Evolutionary conservation across 1,140 invertebrate genomes (phyloP).

Genomic region (Phenacoccus solenopsis): DNA sequence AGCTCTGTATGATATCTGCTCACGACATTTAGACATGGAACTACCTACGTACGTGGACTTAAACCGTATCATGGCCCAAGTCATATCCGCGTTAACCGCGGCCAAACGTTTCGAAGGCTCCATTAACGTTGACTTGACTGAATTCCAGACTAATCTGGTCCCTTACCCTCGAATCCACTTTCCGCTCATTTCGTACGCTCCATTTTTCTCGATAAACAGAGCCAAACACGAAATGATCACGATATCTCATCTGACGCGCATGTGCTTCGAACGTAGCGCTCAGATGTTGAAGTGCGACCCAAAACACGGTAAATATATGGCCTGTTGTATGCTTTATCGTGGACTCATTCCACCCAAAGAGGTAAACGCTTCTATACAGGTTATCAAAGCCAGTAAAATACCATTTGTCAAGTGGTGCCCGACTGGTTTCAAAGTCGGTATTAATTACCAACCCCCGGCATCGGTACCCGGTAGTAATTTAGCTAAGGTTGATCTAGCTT

Average conservation of each 20-base stretch:
- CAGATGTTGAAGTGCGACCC: conserved; percentile 46
- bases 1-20: conserved; percentile 52
- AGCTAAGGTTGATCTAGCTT: background rate
- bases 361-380: conserved; percentile 45
- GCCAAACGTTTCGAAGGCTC: conserved; percentile 47
- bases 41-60: conserved; percentile 46
- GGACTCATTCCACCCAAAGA: conserved; percentile 45
- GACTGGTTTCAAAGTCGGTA: conserved; percentile 39
- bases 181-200: conserved; percentile 64
- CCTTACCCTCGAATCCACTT: conserved; percentile 46
- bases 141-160: conserved; percentile 55
- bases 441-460: conserved; percentile 25
- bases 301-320: conserved; percentile 39
- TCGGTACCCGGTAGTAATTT: conserved; percentile 24
- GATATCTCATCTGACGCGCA: conserved; percentile 38
- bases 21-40: conserved; percentile 41
- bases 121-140: conserved; percentile 48
- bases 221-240: conserved; percentile 64
- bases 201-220: conserved; percentile 66
- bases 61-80: conserved; percentile 42
- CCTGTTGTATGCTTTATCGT: conserved; percentile 44
- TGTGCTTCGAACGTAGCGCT: conserved; percentile 26
- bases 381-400: conserved; percentile 31
- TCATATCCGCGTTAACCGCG: conserved; percentile 41
- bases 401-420: conserved; percentile 52